These are phyloP conservation scores for Barypeithes pellucidus DNA, from an alignment of 2,888 invertebrate genomes.

Conservation along the genomic window DNA sequence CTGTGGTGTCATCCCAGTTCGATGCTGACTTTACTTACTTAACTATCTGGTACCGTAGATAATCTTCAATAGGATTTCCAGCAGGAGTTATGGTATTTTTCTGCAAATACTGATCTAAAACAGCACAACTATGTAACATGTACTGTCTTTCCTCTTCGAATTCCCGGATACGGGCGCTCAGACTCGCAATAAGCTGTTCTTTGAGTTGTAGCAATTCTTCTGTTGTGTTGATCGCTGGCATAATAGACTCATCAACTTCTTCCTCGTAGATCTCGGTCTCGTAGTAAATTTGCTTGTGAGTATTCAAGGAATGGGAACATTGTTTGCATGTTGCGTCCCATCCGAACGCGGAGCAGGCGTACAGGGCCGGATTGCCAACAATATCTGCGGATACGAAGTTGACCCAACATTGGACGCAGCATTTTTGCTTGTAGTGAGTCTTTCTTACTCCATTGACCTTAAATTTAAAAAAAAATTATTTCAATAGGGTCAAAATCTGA, in stretches of 20 bases:
- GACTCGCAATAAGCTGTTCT: slow-evolving; percentile 56
- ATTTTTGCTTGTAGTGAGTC: slow-evolving; percentile 63
- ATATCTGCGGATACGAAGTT: slow-evolving; percentile 60
- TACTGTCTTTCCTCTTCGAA: slow-evolving; percentile 60
- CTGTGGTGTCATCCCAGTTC: too few species aligned
- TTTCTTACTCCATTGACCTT: slow-evolving; percentile 56
- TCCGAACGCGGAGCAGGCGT: slow-evolving; percentile 60
- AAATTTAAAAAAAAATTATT: background rate
- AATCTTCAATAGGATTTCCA: slow-evolving; percentile 63
- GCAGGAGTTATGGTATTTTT: slow-evolving; percentile 63
- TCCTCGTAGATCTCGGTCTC: slow-evolving; percentile 60
- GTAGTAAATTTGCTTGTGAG: slow-evolving; percentile 66
- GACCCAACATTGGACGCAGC: slow-evolving; percentile 36
- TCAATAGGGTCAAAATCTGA: too few species aligned
- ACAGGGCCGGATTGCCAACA: slow-evolving; percentile 62
- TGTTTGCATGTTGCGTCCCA: slow-evolving; percentile 55
- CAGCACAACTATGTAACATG: slow-evolving; percentile 62
- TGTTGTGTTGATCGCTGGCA: slow-evolving; percentile 56
- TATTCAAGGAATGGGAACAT: slow-evolving; percentile 62
- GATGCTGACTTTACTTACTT: slow-evolving; percentile 61
- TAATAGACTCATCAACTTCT: slow-evolving; percentile 59
- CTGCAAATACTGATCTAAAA: slow-evolving; percentile 64
- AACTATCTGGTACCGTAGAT: slow-evolving; percentile 63
- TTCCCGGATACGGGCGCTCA: slow-evolving; percentile 56
- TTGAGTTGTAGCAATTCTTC: slow-evolving; percentile 56